Evolutionary conservation across 1,140 invertebrate genomes (phyloP).

Genomic region (Cylas formicarius): DNA sequence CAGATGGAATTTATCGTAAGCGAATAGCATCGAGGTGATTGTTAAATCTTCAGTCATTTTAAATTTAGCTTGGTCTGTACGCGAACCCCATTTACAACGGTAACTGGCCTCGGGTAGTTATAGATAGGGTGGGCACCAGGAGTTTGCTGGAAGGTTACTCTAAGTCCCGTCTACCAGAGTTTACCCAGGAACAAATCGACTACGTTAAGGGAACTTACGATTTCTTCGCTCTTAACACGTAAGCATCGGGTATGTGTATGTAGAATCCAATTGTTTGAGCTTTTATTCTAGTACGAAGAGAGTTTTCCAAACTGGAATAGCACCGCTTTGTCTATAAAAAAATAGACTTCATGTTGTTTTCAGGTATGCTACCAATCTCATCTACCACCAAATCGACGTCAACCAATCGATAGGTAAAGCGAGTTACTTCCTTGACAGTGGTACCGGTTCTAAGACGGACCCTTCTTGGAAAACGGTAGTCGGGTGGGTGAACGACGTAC

Average conservation of each 20-base stretch:
- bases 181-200: slow-evolving; percentile 53
- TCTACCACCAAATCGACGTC: too few species aligned
- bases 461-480: too few species aligned
- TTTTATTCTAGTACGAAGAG: too few species aligned
- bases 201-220: slow-evolving; percentile 44
- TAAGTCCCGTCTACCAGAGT: slow-evolving; percentile 53
- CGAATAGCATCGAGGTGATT: slow-evolving; percentile 32
- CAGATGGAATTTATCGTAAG: slow-evolving; percentile 40
- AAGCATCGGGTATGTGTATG: too few species aligned
- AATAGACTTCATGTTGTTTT: too few species aligned
- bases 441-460: slow-evolving; percentile 80
- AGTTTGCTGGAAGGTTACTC: slow-evolving; percentile 53
- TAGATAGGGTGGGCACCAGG: slow-evolving; percentile 47
- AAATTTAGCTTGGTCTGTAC: slow-evolving; percentile 53
- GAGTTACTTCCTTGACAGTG: slow-evolving; percentile 64
- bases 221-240: slow-evolving; percentile 30
- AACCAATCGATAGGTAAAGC: too few species aligned
- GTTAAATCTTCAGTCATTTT: slow-evolving; percentile 45
- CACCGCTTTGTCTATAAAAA: too few species aligned
- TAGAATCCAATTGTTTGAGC: too few species aligned
- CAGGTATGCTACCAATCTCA: too few species aligned
- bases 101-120: slow-evolving; percentile 57
- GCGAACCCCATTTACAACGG: slow-evolving; percentile 58
- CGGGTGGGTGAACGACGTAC: slow-evolving; percentile 36
- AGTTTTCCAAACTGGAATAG: too few species aligned